phyloP scores from a whole-genome alignment of 1,140 invertebrate species.

The Neoseiulus cucumeris region DNA sequence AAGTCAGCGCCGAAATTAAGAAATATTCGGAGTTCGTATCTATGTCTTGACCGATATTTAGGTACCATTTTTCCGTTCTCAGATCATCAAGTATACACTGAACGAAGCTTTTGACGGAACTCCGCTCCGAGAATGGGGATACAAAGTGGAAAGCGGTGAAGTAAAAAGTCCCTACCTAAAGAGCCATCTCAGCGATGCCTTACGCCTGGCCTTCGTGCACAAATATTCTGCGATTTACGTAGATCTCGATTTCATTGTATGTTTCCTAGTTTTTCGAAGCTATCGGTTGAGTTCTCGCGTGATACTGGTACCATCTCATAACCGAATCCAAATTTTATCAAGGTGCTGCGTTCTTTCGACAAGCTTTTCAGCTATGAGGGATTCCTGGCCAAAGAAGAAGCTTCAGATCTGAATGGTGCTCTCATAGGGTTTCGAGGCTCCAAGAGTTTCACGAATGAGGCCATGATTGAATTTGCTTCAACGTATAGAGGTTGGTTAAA shows the following conservation, averaged over 20 bases:
- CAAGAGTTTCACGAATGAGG: not conserved
- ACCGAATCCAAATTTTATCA: too few relatives aligned
- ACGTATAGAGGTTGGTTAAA: too few relatives aligned
- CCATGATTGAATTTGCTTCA: not conserved
- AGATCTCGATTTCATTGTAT: not conserved
- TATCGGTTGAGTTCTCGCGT: too few relatives aligned
- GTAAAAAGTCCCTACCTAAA: not conserved
- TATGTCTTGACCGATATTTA: too few relatives aligned
- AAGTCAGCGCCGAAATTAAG: too few relatives aligned
- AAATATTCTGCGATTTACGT: not conserved
- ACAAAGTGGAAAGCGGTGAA: not conserved
- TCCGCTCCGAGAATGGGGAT: not conserved
- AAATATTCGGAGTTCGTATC: too few relatives aligned
- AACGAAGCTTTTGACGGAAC: not conserved
- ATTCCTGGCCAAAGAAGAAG: not conserved
- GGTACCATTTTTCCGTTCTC: too few relatives aligned
- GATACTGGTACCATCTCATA: too few relatives aligned
- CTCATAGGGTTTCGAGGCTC: not conserved
- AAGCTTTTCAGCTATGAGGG: not conserved
- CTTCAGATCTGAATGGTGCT: not conserved
- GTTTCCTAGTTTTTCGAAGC: too few relatives aligned
- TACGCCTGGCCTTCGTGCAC: not conserved
- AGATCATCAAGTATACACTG: not conserved
- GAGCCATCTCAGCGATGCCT: not conserved
- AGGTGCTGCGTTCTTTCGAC: not conserved